Evolutionary conservation across 1,140 invertebrate genomes (phyloP).

Genomic region (Drosophila santomea): DNA sequence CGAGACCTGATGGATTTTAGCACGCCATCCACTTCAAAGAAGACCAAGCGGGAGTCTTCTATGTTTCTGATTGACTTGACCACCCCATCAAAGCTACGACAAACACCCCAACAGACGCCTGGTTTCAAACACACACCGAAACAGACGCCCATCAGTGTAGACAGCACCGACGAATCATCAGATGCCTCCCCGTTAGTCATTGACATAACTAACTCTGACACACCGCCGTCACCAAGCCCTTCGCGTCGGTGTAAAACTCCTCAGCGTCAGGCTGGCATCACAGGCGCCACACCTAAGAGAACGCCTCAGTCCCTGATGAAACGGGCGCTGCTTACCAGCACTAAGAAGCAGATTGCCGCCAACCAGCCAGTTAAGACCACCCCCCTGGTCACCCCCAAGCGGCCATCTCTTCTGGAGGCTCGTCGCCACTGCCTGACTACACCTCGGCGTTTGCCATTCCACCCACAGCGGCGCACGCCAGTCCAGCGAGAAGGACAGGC

Average conservation of each 20-base stretch:
- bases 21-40: conserved; percentile 74
- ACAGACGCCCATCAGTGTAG: conserved; percentile 32
- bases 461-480: conserved; percentile 26
- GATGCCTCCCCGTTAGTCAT: conserved; percentile 58
- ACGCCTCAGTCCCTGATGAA: conserved; percentile 78
- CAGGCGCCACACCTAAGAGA: conserved; percentile 53
- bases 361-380: conserved; percentile 17
- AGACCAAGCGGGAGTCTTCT: conserved; percentile 49
- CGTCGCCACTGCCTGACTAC: conserved; percentile 45
- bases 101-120: conserved; percentile 35
- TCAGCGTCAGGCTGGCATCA: conserved; percentile 14
- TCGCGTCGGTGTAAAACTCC: conserved; percentile 29
- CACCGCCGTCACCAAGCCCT: conserved; percentile 18
- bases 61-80: conserved; percentile 78
- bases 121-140: conserved; percentile 1
- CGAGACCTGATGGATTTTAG: conserved; percentile 55
- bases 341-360: conserved; percentile 61
- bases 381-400: conserved; percentile 4
- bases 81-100: conserved; percentile 63
- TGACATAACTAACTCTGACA: conserved; percentile 48
- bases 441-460: conserved; percentile 57
- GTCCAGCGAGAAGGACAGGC: background rate
- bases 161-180: conserved; percentile 50
- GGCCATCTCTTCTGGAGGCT: conserved; percentile 9
- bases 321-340: conserved; percentile 68